Evolutionary conservation across 64 coral and sea anemone genomes (phyloP).

Genomic region (Montipora foliosa): DNA sequence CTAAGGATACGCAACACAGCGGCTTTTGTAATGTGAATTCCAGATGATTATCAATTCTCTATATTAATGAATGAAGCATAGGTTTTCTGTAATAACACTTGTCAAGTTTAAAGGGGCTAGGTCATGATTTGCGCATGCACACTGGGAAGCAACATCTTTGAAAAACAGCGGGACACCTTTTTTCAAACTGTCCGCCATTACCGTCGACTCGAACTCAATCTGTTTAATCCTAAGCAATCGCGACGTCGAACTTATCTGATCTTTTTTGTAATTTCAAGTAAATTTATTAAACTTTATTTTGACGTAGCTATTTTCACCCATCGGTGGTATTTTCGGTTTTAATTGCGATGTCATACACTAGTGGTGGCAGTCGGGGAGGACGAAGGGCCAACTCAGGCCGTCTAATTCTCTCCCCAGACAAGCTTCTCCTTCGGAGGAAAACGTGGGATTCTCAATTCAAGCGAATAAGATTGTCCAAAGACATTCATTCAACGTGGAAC

Average conservation of each 20-base stretch:
- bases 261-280: not conserved
- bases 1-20: not conserved
- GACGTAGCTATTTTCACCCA: not conserved
- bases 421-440: not conserved
- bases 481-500: not conserved
- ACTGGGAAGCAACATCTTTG: not conserved
- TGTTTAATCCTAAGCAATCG: not conserved
- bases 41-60: not conserved
- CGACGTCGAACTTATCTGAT: not conserved
- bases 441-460: not conserved
- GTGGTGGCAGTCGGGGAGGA: not conserved
- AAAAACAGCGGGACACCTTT: not conserved
- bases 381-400: not conserved
- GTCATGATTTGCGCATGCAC: no score
- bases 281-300: not conserved
- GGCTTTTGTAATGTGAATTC: not conserved
- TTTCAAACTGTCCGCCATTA: no score
- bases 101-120: not conserved
- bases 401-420: not conserved
- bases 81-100: not conserved
- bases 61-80: not conserved
- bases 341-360: not conserved
- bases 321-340: not conserved
- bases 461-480: not conserved
- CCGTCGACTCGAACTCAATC: not conserved